Conservation (phyloP, 2,113 vertebrate species). For the Planiliza haematocheilus region DNA sequence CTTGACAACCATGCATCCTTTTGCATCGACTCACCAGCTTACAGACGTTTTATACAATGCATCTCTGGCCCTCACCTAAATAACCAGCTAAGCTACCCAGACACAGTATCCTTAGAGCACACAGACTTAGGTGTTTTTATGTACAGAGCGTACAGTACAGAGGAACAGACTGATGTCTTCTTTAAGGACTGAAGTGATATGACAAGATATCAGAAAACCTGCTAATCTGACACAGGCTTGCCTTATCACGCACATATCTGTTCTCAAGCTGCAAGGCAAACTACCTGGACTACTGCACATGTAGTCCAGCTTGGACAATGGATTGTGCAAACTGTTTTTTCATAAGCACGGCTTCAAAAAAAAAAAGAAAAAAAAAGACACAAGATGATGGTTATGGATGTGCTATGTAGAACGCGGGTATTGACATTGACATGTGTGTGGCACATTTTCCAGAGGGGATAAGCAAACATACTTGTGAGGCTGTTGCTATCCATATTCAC, state of each 20-base stretch:
- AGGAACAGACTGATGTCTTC: constrained; percentile 58
- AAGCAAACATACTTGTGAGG: constrained; percentile 65
- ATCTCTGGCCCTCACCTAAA: constrained; percentile 52
- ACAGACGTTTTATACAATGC: constrained; percentile 17
- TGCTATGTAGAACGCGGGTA: background rate
- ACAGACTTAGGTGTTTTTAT: constrained; percentile 65
- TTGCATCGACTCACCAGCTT: constrained; percentile 59
- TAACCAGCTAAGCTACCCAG: constrained; percentile 71
- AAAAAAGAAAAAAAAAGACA: constrained; percentile 18
- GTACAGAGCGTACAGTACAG: constrained; percentile 37
- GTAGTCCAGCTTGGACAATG: constrained; percentile 22
- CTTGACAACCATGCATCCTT: constrained; percentile 49
- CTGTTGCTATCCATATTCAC: constrained; percentile 43
- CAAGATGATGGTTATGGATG: constrained; percentile 36
- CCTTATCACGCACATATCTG: constrained; percentile 64
- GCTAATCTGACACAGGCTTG: constrained; percentile 74
- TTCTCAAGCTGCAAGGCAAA: constrained; percentile 72
- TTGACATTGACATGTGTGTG: constrained; percentile 37
- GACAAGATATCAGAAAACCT: constrained; percentile 55
- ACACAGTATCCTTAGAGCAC: constrained; percentile 70
- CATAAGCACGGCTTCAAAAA: constrained; percentile 14
- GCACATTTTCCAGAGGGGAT: constrained; percentile 45
- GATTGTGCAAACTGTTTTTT: constrained; percentile 32
- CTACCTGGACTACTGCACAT: constrained; percentile 31
- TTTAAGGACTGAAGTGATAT: constrained; percentile 70